Evolutionary conservation across 1,140 invertebrate species (phyloP), one percentile per base, ranked within the genome.

Genomic region (Brachionus sp.): DNA sequence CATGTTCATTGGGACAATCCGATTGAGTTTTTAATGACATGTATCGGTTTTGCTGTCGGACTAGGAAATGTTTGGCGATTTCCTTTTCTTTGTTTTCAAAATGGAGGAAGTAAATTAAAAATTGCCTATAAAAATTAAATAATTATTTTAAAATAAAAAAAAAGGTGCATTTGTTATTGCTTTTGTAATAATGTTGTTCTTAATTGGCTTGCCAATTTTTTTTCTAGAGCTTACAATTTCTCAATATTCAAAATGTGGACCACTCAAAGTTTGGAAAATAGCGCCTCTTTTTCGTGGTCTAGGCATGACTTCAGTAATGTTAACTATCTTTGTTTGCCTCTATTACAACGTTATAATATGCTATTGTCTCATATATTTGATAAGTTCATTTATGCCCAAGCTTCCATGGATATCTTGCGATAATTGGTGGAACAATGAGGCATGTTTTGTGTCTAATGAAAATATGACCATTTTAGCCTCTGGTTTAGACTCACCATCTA

Each of bases 41-140:
- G 53, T 37, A 80, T 80, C 12, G 77, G 89, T 13, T 89, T 88
- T 83, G 89, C 90, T 16, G 90, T 91, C 0, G 90, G 90, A 0
- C 91, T 97, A 16, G 95, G 95, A 19, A 96, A 96, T 88, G 95
- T 97, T 66, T 97, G 95, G 95, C 91, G 95, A 86, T 98, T 97
- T 90, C 95, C 95, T 9, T 97, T 96, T 87, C 89, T 97, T 77
- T 95, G 94, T 86, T 95, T 96, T 90, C 93, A 95, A 87, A 96
- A 97, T 89, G 95, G 95, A 70, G 95, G 95, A 89, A 95, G 95
- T 90, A 78, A 57, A 29, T 46, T 29, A 82, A 82, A 84, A 50
- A 10, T n/a, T 44, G 9, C 2, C 5, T 9, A 75, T 29, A 46
- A 9, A 29, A 29, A 2, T 29, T 29, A 29, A 25, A 16, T 64